A percentile compares a stretch with the other conserved stretches of the same genome.
These are phyloP conservation scores for Unio pictorum DNA, from an alignment of 2,888 invertebrate genomes.

Conservation along the genomic window DNA sequence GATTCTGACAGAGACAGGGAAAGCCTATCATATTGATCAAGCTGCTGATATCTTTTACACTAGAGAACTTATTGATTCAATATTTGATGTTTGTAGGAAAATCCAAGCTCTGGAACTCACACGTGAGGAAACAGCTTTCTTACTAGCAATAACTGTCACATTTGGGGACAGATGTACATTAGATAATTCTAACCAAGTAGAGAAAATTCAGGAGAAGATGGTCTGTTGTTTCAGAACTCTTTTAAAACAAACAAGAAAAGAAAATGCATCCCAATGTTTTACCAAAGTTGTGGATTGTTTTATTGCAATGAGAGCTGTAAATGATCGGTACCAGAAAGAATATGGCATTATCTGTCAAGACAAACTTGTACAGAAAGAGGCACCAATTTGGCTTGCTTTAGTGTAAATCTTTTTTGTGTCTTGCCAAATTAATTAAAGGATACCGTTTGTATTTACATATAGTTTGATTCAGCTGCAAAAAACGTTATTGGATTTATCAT, in stretches of 20 bases:
- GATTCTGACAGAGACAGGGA: conserved; percentile 37
- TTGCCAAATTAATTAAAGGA: no score
- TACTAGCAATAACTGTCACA: conserved; percentile 35
- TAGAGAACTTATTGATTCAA: conserved; percentile 32
- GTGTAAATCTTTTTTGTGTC: no score
- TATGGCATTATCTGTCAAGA: conserved; percentile 40
- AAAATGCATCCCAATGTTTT: conserved; percentile 22
- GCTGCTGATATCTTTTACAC: conserved; percentile 40
- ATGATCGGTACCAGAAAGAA: conserved; percentile 36
- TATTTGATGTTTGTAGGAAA: conserved; percentile 38
- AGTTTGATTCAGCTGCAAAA: no score
- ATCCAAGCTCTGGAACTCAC: conserved; percentile 24
- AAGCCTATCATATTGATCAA: conserved; percentile 37
- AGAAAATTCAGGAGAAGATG: conserved; percentile 33
- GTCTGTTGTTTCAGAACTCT: conserved; percentile 24
- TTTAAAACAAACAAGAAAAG: conserved; percentile 16
- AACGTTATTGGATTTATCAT: no score
- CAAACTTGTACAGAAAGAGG: conserved; percentile 37
- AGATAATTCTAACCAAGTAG: conserved; percentile 23
- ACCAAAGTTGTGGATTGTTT: conserved; percentile 39
- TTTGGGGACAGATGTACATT: conserved; percentile 33
- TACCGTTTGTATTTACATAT: no score
- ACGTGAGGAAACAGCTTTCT: conserved; percentile 33
- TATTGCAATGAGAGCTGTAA: conserved; percentile 33
- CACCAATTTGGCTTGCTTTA: conserved; percentile 35